Base-by-base conservation (phyloP, 2,113 vertebrate genomes). In the Erpornis zantholeuca region DNA sequence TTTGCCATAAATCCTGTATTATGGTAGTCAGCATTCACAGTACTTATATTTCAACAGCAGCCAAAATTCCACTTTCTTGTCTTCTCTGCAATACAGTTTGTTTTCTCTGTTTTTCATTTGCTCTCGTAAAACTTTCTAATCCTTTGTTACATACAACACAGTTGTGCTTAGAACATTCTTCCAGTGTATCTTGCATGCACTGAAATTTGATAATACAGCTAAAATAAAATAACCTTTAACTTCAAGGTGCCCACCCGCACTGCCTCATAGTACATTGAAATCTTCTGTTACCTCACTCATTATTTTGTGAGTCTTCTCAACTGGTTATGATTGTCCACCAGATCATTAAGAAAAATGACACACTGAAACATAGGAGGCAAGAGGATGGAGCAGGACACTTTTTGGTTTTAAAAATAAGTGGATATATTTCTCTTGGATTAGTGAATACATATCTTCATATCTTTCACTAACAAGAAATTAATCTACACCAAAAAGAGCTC, bases 11-110 rank as follows among this genome's bases (percentile, higher is more conserved):
- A 97, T 98, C 79, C 96, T 47, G 1, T 85, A 95, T 95, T 91
- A 96, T 78, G 82, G 94, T 94, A 95, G 97, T 97, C 97, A 97
- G 97, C 96, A 97, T 94, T 97, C 97, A 96, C 45, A 61, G 94
- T 85, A 93, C 95, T 95, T 98, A 60, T 82, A 97, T 97, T 98
- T 98, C 97, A 98, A 94, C 44, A 94, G 95, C 45, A 96, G 87
- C n/a, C 76, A 78, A 95, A 89, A 92, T 79, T 28, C 23, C 61
- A 77, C 64, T 94, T 79, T 70, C 81, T 90, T 96, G 88, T 70
- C 92, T 96, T 84, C 88, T 91, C 89, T 86, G 89, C 92, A 96
- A 96, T 28, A 95, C 68, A 92, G 79, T 96, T 96, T 86, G 91
- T 87, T 78, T 59, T 78, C 54, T 52, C 38, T 25, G 4, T 82